Conservation (phyloP, 2,888 invertebrate species). For the Microdon myrmicae region DNA sequence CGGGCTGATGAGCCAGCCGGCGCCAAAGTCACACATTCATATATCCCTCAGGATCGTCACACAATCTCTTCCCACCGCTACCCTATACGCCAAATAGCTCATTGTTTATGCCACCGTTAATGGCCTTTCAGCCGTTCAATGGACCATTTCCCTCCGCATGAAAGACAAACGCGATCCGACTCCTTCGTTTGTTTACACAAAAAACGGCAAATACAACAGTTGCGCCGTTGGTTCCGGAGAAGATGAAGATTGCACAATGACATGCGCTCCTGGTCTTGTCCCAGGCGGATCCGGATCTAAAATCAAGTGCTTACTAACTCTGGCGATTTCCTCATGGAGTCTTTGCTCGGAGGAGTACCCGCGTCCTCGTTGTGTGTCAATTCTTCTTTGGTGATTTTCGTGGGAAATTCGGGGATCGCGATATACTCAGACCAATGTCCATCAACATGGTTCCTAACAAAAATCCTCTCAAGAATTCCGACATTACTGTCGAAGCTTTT, state of each 20-base stretch:
- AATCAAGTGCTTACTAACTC: background rate
- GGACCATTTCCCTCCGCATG: constrained; percentile 17
- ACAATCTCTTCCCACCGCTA: constrained; percentile 68
- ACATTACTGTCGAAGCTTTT: constrained; percentile 37
- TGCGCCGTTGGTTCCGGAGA: constrained; percentile 63
- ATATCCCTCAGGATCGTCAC: constrained; percentile 64
- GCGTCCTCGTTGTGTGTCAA: constrained; percentile 37
- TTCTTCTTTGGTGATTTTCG: constrained; percentile 21
- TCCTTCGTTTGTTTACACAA: constrained; percentile 18
- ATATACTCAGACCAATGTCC: too few species aligned
- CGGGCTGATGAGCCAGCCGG: background rate
- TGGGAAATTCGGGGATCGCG: constrained; percentile 20
- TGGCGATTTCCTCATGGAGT: constrained; percentile 1
- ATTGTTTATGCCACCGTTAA: constrained; percentile 41
- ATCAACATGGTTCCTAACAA: background rate
- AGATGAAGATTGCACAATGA: constrained; percentile 56
- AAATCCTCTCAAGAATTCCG: constrained; percentile 8
- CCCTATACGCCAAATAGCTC: constrained; percentile 53
- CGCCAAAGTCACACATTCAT: constrained; percentile 4
- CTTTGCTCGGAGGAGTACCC: constrained; percentile 1
- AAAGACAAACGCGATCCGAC: constrained; percentile 43
- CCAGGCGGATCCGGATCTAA: constrained; percentile 13
- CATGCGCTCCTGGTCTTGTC: background rate
- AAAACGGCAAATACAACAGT: constrained; percentile 62
- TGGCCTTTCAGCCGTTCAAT: constrained; percentile 40